These are phyloP conservation scores for Sterna hirundo DNA, from an alignment of 2,113 vertebrate species.

Conservation along the genomic window DNA sequence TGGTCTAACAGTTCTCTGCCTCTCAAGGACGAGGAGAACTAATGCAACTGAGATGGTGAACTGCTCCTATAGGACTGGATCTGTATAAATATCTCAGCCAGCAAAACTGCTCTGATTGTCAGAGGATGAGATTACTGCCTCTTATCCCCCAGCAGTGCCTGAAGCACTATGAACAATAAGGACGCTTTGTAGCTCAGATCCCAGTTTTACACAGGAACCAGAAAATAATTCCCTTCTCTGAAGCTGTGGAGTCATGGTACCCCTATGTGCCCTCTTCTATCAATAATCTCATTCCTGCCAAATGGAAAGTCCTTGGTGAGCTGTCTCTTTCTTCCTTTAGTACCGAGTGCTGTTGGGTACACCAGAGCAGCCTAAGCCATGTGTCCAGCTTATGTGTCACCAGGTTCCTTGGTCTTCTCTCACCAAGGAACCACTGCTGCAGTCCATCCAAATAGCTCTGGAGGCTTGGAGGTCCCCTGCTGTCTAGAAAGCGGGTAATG, in stretches of 20 bases:
- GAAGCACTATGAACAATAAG: neutral
- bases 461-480: neutral
- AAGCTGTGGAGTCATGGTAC: neutral
- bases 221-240: neutral
- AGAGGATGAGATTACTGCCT: neutral
- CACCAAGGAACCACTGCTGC: neutral
- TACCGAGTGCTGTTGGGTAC: fast-evolving
- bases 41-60: neutral
- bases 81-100: neutral
- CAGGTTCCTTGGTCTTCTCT: neutral
- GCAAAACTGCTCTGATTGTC: neutral
- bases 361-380: neutral
- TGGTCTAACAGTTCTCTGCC: neutral
- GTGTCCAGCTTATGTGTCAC: neutral
- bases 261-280: neutral
- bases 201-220: neutral
- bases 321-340: neutral
- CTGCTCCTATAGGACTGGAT: neutral
- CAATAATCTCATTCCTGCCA: neutral
- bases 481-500: neutral
- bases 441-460: neutral
- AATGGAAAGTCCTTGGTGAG: neutral
- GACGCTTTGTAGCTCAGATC: neutral
- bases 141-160: neutral
- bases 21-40: neutral